A percentile compares a stretch with the other conserved stretches of the same genome.
Evolutionary conservation across 2,888 invertebrate species (phyloP).

Genomic region (Sphaeridia pumilis): DNA sequence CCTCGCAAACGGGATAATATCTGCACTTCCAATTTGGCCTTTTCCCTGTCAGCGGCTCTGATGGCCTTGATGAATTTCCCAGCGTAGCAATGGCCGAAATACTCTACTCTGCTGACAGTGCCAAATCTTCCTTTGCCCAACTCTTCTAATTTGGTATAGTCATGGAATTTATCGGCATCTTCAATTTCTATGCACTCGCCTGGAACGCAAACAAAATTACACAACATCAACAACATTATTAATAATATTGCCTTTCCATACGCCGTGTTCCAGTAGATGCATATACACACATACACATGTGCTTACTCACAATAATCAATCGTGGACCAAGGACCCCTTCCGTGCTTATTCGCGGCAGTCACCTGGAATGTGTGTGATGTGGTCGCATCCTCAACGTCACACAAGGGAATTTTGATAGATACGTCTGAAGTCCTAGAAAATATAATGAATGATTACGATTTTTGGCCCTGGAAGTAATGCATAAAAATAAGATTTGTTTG

Average conservation of each 20-base stretch:
- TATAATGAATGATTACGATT: not conserved
- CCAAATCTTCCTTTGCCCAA: conserved; percentile 65
- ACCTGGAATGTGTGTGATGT: conserved; percentile 7
- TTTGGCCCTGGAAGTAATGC: no score
- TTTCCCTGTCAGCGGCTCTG: conserved; percentile 58
- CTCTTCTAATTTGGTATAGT: conserved; percentile 51
- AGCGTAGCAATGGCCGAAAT: conserved; percentile 54
- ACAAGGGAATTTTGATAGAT: no score
- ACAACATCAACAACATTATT: no score
- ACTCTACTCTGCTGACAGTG: conserved; percentile 48
- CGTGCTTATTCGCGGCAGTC: conserved; percentile 8
- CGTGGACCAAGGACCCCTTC: conserved; percentile 5
- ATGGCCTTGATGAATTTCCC: conserved; percentile 71
- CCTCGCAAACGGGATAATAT: conserved; percentile 67
- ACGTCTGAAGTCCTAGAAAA: no score
- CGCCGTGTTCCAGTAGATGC: no score
- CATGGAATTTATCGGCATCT: conserved; percentile 13
- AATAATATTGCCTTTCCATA: no score
- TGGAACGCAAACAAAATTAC: no score
- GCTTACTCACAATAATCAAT: conserved; percentile 10
- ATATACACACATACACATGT: not conserved
- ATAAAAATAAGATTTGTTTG: no score
- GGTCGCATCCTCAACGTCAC: no score
- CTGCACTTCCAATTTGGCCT: conserved; percentile 68
- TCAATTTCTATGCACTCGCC: conserved; percentile 5